Conservation (phyloP, 2,113 vertebrate genomes). For the Burhinus bistriatus region DNA sequence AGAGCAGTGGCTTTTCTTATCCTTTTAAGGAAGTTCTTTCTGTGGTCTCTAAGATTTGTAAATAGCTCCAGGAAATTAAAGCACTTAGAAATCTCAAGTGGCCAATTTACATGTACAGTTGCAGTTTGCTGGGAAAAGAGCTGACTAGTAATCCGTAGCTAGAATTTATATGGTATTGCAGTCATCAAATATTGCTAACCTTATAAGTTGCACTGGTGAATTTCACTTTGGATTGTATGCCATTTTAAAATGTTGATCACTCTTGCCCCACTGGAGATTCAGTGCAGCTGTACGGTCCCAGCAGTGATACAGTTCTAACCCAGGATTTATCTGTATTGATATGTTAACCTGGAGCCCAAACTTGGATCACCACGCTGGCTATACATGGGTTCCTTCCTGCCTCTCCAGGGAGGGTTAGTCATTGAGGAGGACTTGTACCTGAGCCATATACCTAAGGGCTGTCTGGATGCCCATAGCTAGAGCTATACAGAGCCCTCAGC, state of each 20-base stretch:
- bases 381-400: not conserved
- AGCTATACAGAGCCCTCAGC: not conserved
- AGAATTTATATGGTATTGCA: not conserved
- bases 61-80: conserved; percentile 38
- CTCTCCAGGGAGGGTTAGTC: not conserved
- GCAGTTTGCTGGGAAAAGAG: not conserved
- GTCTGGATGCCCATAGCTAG: not conserved
- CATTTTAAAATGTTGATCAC: not conserved
- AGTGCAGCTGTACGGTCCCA: not conserved
- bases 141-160: not conserved
- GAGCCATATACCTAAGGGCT: not conserved
- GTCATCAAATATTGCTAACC: not conserved
- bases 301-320: not conserved
- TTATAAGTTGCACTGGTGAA: not conserved
- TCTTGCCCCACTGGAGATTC: not conserved
- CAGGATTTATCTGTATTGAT: not conserved
- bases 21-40: conserved; percentile 49
- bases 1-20: conserved; percentile 29
- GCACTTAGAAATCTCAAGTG: conserved; percentile 5
- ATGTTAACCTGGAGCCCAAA: not conserved
- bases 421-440: not conserved
- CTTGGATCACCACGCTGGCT: not conserved
- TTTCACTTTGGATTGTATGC: not conserved
- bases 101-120: not conserved
- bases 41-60: conserved; percentile 1